phyloP scores from a whole-genome alignment of 1,140 invertebrate genomes.

The Plutomurus gul region DNA sequence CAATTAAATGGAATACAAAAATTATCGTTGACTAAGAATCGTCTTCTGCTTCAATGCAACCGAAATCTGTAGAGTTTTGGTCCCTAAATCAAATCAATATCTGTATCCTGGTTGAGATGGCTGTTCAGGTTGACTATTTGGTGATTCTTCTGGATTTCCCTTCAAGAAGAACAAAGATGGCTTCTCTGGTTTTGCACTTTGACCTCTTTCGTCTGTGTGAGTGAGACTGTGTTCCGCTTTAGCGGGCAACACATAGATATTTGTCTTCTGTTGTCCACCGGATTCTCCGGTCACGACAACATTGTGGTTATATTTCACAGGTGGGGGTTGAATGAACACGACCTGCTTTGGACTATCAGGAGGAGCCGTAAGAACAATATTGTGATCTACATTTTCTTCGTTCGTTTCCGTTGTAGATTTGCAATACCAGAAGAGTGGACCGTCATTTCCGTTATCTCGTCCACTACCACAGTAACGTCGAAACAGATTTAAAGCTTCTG shows the following conservation, averaged over 20 bases:
- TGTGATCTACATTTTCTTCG: not conserved
- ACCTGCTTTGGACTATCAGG: not conserved
- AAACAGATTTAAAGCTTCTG: not conserved
- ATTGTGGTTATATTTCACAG: not conserved
- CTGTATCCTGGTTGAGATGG: no score
- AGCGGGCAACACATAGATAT: not conserved
- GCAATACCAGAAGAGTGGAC: not conserved
- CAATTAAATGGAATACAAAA: no score
- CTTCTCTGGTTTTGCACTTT: not conserved
- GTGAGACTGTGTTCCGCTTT: not conserved
- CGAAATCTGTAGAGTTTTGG: no score
- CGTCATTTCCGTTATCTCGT: not conserved
- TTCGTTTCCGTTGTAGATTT: not conserved
- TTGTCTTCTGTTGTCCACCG: not conserved
- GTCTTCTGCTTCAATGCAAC: no score
- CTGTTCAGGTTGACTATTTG: no score
- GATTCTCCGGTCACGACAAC: not conserved
- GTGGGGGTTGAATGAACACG: not conserved
- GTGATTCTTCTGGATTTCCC: not conserved
- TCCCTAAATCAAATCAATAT: no score
- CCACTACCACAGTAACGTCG: not conserved
- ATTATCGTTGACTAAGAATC: no score
- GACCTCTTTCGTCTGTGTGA: not conserved
- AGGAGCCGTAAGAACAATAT: not conserved
- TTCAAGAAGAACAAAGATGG: not conserved